These are phyloP conservation scores for Temnothorax curvispinosus DNA, from an alignment of 1,140 invertebrate species.

Conservation along the genomic window DNA sequence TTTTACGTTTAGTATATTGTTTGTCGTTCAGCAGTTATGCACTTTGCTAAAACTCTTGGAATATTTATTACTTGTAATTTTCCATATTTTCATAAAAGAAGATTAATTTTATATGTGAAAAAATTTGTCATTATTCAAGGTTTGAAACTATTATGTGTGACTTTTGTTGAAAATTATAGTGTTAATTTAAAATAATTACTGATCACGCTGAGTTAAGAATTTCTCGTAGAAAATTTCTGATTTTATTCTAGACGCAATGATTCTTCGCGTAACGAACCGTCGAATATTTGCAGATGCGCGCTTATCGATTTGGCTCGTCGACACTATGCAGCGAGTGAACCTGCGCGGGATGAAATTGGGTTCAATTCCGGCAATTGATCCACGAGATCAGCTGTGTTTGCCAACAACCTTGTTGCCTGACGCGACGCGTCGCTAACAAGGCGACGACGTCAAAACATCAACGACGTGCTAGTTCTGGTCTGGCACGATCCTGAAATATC, in stretches of 20 bases:
- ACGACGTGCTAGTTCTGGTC: constrained; percentile 25
- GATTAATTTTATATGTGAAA: background rate
- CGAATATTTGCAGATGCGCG: constrained; percentile 16
- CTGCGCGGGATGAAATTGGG: constrained; percentile 65
- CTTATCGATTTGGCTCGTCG: constrained; percentile 52
- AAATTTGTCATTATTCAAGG: background rate
- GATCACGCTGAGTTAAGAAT: background rate
- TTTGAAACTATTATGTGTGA: background rate
- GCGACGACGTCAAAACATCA: constrained; percentile 50
- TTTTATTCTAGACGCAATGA: background rate
- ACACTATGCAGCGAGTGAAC: constrained; percentile 53
- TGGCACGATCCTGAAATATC: constrained; percentile 41
- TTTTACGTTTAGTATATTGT: background rate
- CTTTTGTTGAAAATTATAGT: background rate
- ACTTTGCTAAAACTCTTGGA: background rate
- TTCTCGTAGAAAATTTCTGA: background rate
- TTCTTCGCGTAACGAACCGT: background rate
- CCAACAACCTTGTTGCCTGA: constrained; percentile 62
- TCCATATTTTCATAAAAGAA: background rate
- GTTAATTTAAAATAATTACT: background rate
- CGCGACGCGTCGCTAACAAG: constrained; percentile 65
- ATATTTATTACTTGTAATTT: background rate
- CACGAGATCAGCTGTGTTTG: constrained; percentile 72
- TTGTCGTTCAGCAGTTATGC: background rate
- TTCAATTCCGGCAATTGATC: constrained; percentile 73